phyloP scores from a whole-genome alignment of 2,113 vertebrate species.

The Cavia porcellus region DNA sequence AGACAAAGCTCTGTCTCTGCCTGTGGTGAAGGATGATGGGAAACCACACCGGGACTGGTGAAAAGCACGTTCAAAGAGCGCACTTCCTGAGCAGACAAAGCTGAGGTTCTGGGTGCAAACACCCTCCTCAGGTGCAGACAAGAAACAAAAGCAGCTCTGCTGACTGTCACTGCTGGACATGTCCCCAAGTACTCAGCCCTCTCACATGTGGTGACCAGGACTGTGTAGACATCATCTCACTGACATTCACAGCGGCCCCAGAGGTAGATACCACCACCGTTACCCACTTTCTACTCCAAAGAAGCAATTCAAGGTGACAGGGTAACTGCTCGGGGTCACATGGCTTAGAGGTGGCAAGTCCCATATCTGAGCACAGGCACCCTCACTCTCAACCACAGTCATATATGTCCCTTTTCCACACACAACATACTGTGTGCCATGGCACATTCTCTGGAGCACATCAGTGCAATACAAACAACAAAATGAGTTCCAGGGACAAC shows the following conservation, averaged over 20 bases:
- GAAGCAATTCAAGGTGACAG: background rate
- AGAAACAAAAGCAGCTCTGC: background rate
- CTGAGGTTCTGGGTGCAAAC: background rate
- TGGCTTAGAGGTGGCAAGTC: background rate
- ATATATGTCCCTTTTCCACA: background rate
- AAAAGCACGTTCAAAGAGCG: background rate
- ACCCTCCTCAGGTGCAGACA: background rate
- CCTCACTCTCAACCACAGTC: background rate
- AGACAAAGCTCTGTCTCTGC: background rate
- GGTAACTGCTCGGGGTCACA: background rate
- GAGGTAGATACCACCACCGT: background rate
- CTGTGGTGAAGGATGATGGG: background rate
- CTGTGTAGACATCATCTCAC: rapidly evolving
- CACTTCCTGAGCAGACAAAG: background rate
- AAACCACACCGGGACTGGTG: background rate
- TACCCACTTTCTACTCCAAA: background rate
- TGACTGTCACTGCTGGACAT: rapidly evolving
- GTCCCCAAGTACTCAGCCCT: background rate
- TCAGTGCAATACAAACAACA: conserved; percentile 37
- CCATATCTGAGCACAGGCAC: background rate
- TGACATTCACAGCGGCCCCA: background rate
- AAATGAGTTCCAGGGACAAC: conserved; percentile 44
- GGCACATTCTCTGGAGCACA: background rate
- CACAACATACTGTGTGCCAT: background rate
- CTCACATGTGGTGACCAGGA: rapidly evolving